These are phyloP conservation scores for Sarcophaga subvicina DNA, from an alignment of 2,888 invertebrate genomes.

Conservation along the genomic window DNA sequence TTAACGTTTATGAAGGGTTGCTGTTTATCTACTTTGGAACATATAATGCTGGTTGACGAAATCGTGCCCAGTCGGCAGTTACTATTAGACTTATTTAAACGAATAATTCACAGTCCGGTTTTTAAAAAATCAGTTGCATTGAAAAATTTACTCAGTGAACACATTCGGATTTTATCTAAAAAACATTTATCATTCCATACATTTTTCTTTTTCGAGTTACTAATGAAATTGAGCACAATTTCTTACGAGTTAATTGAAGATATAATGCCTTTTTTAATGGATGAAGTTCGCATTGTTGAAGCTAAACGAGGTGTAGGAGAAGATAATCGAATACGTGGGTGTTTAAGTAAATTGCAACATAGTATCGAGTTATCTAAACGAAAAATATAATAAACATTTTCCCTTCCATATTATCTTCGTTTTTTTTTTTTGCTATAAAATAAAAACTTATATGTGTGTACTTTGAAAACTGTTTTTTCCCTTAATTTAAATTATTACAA, in stretches of 20 bases:
- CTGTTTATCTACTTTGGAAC: conserved; percentile 77
- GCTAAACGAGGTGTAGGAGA: conserved; percentile 79
- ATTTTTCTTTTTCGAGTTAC: conserved; percentile 79
- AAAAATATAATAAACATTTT: conserved; percentile 24
- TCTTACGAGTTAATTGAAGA: conserved; percentile 74
- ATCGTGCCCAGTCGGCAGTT: conserved; percentile 77
- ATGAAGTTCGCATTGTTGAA: conserved; percentile 78
- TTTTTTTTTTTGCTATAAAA: neutral
- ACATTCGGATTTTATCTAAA: conserved; percentile 77
- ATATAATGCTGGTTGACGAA: conserved; percentile 81
- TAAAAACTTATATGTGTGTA: neutral
- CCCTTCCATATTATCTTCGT: neutral
- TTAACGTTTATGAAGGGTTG: conserved; percentile 76
- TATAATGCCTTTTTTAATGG: conserved; percentile 75
- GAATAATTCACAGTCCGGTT: conserved; percentile 70
- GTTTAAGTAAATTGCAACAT: conserved; percentile 74
- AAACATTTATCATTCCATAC: conserved; percentile 81
- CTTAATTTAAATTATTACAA: no score
- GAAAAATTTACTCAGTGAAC: conserved; percentile 72
- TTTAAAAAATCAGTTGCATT: conserved; percentile 72
- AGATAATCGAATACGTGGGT: conserved; percentile 79
- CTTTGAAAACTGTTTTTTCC: no score
- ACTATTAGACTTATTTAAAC: conserved; percentile 75
- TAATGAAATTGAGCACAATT: conserved; percentile 77
- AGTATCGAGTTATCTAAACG: conserved; percentile 53